phyloP scores from a whole-genome alignment of 2,113 vertebrate genomes.

The Hippocampus barbouri region DNA sequence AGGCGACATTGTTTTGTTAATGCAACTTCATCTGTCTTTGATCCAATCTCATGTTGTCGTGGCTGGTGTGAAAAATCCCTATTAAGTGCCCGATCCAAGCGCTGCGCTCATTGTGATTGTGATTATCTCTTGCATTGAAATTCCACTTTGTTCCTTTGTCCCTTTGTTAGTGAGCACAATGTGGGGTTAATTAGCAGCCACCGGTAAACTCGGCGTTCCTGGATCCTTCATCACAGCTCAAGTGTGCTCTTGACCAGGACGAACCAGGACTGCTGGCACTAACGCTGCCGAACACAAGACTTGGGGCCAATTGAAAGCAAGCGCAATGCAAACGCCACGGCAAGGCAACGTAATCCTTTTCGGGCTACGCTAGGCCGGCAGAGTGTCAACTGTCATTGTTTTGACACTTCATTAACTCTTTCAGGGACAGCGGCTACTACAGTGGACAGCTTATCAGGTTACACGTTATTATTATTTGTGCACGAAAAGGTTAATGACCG shows the following conservation, averaged over 20 bases:
- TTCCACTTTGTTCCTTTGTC: constrained; percentile 80
- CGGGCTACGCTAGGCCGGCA: constrained; percentile 29
- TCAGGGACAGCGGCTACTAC: no score
- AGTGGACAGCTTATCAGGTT: no score
- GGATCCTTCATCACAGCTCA: constrained; percentile 74
- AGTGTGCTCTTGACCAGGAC: constrained; percentile 67
- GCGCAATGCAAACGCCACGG: constrained; percentile 58
- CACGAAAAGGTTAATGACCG: constrained; percentile 32
- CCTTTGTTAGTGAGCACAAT: constrained; percentile 77
- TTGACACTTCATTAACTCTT: constrained; percentile 38
- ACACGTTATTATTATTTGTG: no score
- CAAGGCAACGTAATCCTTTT: constrained; percentile 54
- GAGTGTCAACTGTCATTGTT: constrained; percentile 52
- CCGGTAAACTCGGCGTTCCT: constrained; percentile 71
- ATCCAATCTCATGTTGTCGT: constrained; percentile 75
- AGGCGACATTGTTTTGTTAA: constrained; percentile 71
- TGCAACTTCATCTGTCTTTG: constrained; percentile 76
- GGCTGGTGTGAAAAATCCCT: constrained; percentile 73
- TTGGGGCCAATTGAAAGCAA: constrained; percentile 57
- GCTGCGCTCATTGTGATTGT: constrained; percentile 74
- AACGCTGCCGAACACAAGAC: constrained; percentile 60
- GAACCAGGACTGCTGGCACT: constrained; percentile 50
- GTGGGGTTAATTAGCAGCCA: constrained; percentile 80
- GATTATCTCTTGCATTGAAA: constrained; percentile 78
- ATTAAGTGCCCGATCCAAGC: constrained; percentile 74